Percentiles rank a stretch among this genome's conserved stretches.
Conservation (phyloP, 1,140 invertebrate species). For the Luehdorfia chinensis region DNA sequence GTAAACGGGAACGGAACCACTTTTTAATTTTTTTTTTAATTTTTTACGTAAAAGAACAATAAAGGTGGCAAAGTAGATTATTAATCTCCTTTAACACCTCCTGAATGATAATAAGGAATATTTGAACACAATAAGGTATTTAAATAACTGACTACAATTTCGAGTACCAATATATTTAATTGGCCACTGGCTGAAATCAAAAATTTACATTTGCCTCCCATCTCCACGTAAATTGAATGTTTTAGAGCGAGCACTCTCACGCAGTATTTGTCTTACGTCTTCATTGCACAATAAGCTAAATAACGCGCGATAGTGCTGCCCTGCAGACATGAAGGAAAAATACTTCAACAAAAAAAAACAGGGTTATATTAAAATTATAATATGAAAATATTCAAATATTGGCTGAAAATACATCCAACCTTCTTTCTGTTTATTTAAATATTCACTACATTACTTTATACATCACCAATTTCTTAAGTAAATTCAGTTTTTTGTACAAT, state of each 20-base stretch:
- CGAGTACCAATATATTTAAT: constrained; percentile 75
- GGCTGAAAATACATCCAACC: constrained; percentile 66
- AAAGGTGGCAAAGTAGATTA: no score
- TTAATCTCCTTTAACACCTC: no score
- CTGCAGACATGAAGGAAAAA: constrained; percentile 27
- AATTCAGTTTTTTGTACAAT: constrained; percentile 77
- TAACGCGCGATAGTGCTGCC: neutral
- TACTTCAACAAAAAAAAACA: constrained; percentile 75
- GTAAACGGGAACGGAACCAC: no score
- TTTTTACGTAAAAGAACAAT: no score
- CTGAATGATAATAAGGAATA: no score
- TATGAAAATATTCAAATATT: constrained; percentile 77
- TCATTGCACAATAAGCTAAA: neutral
- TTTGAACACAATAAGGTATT: constrained; percentile 25
- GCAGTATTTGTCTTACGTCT: constrained; percentile 16
- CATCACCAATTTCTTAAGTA: constrained; percentile 77
- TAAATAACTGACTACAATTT: constrained; percentile 66
- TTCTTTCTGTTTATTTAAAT: constrained; percentile 75
- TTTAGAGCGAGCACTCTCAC: constrained; percentile 46
- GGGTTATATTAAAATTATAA: constrained; percentile 77
- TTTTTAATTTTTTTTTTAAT: no score
- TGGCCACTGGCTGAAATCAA: constrained; percentile 74
- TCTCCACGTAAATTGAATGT: constrained; percentile 45
- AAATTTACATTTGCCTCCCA: constrained; percentile 64
- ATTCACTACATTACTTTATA: constrained; percentile 75